Percentiles rank a stretch among this genome's conserved stretches.
Evolutionary conservation across 1,140 invertebrate species (phyloP).

Genomic region (Pseudoatta argentina): DNA sequence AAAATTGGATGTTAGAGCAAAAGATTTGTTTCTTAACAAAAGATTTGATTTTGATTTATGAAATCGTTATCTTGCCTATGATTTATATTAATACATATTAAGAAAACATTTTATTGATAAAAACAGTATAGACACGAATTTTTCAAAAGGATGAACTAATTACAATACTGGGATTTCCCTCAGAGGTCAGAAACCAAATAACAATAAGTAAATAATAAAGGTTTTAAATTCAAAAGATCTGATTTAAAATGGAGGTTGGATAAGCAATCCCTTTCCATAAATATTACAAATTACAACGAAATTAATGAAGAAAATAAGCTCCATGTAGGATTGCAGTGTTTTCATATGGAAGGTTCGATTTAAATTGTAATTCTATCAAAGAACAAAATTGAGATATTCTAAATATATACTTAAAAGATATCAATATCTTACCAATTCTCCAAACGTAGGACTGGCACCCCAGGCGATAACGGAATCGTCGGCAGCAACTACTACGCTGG

Average conservation of each 20-base stretch:
- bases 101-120: neutral
- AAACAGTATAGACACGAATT: neutral
- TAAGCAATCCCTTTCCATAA: neutral
- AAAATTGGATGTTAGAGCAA: neutral
- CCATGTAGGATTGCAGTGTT: neutral
- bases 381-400: neutral
- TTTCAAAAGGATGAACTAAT: neutral
- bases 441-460: constrained; percentile 96
- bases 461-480: constrained; percentile 96
- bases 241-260: neutral
- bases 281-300: neutral
- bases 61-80: neutral
- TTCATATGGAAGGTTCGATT: neutral
- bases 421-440: constrained; percentile 91
- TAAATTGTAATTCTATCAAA: neutral
- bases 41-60: neutral
- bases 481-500: constrained; percentile 94
- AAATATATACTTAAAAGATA: neutral
- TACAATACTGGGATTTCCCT: neutral
- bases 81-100: neutral
- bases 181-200: neutral
- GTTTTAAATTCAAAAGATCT: neutral
- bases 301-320: neutral
- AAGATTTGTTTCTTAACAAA: neutral
- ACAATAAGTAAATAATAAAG: neutral